These are phyloP conservation scores for Pseudocheirus occidentalis DNA, from an alignment of 2,797 vertebrate species.

Conservation along the genomic window DNA sequence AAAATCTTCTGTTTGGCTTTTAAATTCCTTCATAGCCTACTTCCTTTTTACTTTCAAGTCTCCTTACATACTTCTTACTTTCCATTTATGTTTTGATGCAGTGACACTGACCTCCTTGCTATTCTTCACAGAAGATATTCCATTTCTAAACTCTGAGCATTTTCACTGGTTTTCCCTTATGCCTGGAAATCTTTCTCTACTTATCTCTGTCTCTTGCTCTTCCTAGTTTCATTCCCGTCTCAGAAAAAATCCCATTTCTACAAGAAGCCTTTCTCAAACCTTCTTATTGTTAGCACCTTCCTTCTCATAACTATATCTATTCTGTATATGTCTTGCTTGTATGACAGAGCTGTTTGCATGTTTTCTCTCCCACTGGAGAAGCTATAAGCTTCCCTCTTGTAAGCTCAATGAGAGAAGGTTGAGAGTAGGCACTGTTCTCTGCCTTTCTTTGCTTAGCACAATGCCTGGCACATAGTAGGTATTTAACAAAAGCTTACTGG, in stretches of 20 bases:
- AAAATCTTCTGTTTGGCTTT: not conserved
- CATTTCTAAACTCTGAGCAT: not conserved
- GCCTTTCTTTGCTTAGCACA: not conserved
- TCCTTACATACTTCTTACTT: not conserved
- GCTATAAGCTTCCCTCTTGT: not conserved
- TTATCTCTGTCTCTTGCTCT: not conserved
- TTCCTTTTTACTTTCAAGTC: not conserved
- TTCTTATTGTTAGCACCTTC: not conserved
- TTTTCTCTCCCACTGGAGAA: not conserved
- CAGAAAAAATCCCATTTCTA: constrained; percentile 8
- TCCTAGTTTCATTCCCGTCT: not conserved
- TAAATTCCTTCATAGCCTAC: not conserved
- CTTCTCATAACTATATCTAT: not conserved
- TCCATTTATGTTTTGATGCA: not conserved
- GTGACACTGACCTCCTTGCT: not conserved
- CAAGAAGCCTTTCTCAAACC: not conserved
- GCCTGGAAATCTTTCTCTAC: not conserved
- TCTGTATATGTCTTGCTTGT: not conserved
- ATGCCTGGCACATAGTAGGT: not conserved
- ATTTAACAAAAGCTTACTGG: not conserved
- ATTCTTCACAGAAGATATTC: not conserved
- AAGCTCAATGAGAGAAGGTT: not conserved
- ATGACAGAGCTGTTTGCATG: not conserved
- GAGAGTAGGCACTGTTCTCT: not conserved
- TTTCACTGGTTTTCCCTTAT: not conserved